A percentile compares a stretch with the other conserved stretches of the same genome.
These are phyloP conservation scores for Ellobius talpinus DNA, from an alignment of 2,113 vertebrate species.

Conservation along the genomic window DNA sequence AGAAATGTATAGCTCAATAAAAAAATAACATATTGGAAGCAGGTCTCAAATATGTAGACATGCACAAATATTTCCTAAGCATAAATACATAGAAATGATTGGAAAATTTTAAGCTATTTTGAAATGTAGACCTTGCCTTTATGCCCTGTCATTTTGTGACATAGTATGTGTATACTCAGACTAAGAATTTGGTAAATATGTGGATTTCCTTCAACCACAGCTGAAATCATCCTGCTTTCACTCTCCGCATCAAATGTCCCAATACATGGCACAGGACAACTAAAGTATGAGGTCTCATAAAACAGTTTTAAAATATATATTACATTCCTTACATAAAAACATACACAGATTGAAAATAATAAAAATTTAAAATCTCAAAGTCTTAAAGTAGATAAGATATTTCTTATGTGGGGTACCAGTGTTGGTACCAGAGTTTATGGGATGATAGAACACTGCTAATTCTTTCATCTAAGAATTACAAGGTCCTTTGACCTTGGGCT, in stretches of 20 bases:
- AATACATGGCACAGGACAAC: background rate
- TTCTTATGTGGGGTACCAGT: background rate
- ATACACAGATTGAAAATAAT: background rate
- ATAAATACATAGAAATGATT: slow-evolving; percentile 22
- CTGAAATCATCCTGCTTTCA: background rate
- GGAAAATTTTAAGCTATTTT: slow-evolving; percentile 2
- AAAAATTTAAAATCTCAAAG: background rate
- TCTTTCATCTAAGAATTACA: too few relatives aligned
- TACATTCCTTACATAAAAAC: background rate
- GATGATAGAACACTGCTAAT: background rate
- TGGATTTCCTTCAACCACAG: background rate
- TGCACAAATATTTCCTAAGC: background rate
- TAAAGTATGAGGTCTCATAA: background rate
- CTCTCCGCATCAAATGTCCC: background rate
- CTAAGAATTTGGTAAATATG: background rate
- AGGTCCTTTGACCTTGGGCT: too few relatives aligned
- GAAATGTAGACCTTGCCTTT: too few relatives aligned
- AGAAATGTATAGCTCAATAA: too few relatives aligned
- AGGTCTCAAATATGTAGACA: background rate
- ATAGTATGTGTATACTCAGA: background rate
- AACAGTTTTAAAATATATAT: background rate
- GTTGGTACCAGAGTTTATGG: too few relatives aligned
- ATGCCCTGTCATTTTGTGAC: background rate
- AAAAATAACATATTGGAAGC: background rate
- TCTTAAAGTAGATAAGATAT: background rate